These are phyloP conservation scores for Drosophila nigrodunni DNA, from an alignment of 1,140 invertebrate species.

Conservation along the genomic window DNA sequence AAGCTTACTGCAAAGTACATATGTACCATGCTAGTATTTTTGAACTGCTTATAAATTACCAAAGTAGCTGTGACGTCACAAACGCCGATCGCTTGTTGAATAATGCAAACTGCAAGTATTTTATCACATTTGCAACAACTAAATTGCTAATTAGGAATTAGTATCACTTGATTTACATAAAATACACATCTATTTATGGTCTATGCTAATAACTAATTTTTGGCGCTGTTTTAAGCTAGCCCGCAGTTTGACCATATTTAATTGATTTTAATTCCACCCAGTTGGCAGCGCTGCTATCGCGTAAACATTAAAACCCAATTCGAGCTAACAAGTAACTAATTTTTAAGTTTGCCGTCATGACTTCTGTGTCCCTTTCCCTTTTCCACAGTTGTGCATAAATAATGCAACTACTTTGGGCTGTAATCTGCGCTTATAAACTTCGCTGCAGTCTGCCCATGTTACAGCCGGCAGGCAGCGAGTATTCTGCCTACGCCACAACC, in stretches of 20 bases:
- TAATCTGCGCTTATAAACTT: slow-evolving; percentile 46
- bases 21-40: not conserved
- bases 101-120: no score
- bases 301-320: not conserved
- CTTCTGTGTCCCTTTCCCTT: not conserved
- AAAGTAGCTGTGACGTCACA: no score
- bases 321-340: not conserved
- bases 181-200: no score
- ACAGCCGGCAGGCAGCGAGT: not conserved
- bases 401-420: slow-evolving; percentile 34
- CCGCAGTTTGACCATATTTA: not conserved
- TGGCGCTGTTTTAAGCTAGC: no score
- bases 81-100: no score
- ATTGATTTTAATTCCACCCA: not conserved
- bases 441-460: not conserved
- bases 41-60: no score
- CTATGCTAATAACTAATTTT: no score
- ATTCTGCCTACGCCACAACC: not conserved
- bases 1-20: no score
- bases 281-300: no score
- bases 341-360: not conserved
- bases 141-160: no score
- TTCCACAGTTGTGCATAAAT: not conserved
- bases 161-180: no score
- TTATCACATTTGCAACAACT: no score